phyloP scores from a whole-genome alignment of 1,140 invertebrate species.

The Drosophila virilis region DNA sequence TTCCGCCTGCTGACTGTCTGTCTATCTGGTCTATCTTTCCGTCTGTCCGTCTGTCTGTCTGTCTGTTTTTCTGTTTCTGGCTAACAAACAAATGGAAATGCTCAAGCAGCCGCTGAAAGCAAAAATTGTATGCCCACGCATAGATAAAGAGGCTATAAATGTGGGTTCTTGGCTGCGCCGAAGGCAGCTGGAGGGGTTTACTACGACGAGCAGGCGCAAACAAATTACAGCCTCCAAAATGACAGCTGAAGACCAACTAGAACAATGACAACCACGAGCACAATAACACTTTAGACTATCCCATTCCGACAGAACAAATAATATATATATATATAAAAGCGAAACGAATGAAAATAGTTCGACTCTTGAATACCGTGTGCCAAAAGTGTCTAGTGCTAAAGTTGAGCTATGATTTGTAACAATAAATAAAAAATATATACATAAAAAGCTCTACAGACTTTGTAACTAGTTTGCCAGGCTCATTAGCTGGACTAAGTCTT shows the following conservation, averaged over 20 bases:
- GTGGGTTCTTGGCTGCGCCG: not conserved
- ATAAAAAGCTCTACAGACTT: too few species aligned
- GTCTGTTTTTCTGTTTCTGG: not conserved
- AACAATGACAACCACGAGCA: constrained; percentile 57
- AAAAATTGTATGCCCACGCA: constrained; percentile 65
- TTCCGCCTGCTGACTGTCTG: not conserved
- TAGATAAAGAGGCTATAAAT: constrained; percentile 34
- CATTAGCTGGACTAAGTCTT: too few species aligned
- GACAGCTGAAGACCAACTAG: constrained; percentile 61
- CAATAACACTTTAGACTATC: constrained; percentile 50
- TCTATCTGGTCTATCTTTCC: not conserved
- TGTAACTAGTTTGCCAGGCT: too few species aligned
- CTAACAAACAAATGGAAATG: constrained; percentile 58
- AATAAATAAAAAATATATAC: too few species aligned
- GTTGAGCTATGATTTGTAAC: too few species aligned
- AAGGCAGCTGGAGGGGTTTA: not conserved
- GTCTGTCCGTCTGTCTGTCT: not conserved
- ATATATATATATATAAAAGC: constrained; percentile 3
- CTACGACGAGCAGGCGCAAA: constrained; percentile 41
- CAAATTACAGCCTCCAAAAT: constrained; percentile 71
- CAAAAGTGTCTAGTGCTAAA: too few species aligned
- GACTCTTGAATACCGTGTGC: constrained; percentile 22
- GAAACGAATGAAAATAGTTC: constrained; percentile 12
- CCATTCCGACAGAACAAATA: constrained; percentile 23
- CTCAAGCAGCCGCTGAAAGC: constrained; percentile 70